A percentile compares a stretch with the other conserved stretches of the same genome.
These are phyloP conservation scores for Laticauda laticaudata DNA, from an alignment of 2,113 vertebrate genomes.

Conservation along the genomic window DNA sequence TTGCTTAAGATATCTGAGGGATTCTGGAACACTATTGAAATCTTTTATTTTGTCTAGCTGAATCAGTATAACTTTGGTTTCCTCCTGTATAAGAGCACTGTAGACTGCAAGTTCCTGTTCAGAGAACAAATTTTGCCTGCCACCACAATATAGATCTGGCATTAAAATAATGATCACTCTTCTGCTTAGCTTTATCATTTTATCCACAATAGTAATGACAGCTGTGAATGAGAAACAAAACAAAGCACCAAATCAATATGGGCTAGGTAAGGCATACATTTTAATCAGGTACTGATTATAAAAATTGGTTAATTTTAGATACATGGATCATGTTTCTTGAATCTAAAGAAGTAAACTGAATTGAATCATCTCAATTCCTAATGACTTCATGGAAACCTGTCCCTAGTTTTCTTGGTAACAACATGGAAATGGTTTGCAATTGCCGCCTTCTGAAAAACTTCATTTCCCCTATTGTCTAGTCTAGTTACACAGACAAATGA, in stretches of 20 bases:
- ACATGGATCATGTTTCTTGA: background rate
- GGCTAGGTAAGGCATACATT: background rate
- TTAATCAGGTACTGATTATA: background rate
- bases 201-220: slow-evolving; percentile 46
- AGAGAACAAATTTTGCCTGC: slow-evolving; percentile 50
- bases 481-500: background rate
- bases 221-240: slow-evolving; percentile 44
- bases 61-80: slow-evolving; percentile 80
- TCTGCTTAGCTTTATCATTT: slow-evolving; percentile 74
- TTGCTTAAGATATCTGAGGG: slow-evolving; percentile 77
- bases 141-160: slow-evolving; percentile 48
- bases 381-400: background rate
- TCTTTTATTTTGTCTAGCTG: slow-evolving; percentile 80
- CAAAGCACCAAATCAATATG: background rate
- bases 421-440: background rate
- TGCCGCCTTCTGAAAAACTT: background rate
- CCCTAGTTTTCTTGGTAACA: background rate
- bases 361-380: background rate
- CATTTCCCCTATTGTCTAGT: background rate
- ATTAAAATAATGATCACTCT: slow-evolving; percentile 78
- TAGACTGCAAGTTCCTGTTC: slow-evolving; percentile 78
- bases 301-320: background rate
- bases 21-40: slow-evolving; percentile 76
- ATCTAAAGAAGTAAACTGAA: background rate
- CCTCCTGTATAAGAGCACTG: slow-evolving; percentile 73